These are phyloP conservation scores for Tychaedon coryphoeus DNA, from an alignment of 2,113 vertebrate species.

Conservation along the genomic window DNA sequence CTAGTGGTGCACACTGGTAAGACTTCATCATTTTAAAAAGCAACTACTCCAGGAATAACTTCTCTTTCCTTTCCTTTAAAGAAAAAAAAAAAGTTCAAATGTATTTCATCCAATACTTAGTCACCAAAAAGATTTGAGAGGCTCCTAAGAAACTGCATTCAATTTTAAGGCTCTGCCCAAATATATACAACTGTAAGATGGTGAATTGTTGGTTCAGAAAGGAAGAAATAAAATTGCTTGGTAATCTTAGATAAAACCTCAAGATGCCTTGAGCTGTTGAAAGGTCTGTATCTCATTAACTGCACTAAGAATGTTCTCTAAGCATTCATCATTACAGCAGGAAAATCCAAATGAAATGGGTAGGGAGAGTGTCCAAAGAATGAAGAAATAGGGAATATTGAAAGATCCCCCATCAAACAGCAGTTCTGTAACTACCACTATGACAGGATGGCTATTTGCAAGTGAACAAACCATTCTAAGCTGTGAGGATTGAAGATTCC, in stretches of 20 bases:
- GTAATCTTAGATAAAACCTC: not conserved
- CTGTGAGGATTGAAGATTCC: not conserved
- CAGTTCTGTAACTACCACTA: not conserved
- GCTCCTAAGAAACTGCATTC: not conserved
- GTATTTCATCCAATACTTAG: not conserved
- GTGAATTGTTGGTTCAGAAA: not conserved
- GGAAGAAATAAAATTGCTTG: not conserved
- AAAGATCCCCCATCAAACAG: not conserved
- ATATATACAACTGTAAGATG: fast-evolving
- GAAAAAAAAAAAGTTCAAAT: not conserved
- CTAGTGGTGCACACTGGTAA: constrained; percentile 14
- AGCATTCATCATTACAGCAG: not conserved
- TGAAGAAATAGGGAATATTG: not conserved
- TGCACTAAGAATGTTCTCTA: not conserved
- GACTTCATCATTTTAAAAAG: not conserved
- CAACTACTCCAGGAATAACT: not conserved
- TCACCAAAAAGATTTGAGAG: not conserved
- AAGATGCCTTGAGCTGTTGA: not conserved
- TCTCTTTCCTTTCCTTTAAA: not conserved
- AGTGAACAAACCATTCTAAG: not conserved
- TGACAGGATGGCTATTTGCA: not conserved
- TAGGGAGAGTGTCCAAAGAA: not conserved
- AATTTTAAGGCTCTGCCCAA: not conserved
- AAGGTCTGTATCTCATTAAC: not conserved
- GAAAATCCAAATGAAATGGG: not conserved